Base-by-base conservation (phyloP, 2,113 vertebrate species). In the Corydoras maculifer region DNA sequence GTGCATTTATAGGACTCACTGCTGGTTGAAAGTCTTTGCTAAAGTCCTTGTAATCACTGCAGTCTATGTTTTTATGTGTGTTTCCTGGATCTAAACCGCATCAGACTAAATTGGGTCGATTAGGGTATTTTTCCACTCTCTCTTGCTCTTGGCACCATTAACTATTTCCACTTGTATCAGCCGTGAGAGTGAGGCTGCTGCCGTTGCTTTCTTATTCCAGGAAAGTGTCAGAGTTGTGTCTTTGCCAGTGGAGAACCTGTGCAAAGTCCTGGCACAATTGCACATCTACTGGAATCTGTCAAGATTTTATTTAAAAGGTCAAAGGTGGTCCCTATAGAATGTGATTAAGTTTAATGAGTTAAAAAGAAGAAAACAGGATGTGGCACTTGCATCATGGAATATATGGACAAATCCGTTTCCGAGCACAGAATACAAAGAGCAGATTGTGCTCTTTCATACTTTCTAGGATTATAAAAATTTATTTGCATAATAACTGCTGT, bases 221-320 rank as follows among this genome's bases (percentile, higher is more conserved):
- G 84, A 84, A 87, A 82, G 69, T 65, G 53, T 76, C 72, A 65
- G 73, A 68, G 78, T 75, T 82, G 78, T 78, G 77, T 75, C 68
- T 68, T 68, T 74, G 57, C 63, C 57, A 73, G 48, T 8, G 14
- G 18, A 60, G 63, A 54, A 73, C 53, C 30, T n/a, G 30, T 30
- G 8, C 58, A 60, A 57, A 30, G 79, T 77, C 63, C 15, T 81
- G 76, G 77, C 54, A 14, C n/a, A 7, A 15, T 7, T 57, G 54
- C n/a, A n/a, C 13, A 57, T 57, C 13, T 57, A 6, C 13, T 57
- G 54, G 43, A 10, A 25, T 62, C 14, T 58, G 32, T 31, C 29
- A 13, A 35, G 43, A 58, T 9, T 18, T 31, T 35, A 50, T 3
- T 31, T 18, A 50, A 11, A 15, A 65, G 13, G 32, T 11, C 5